A percentile compares a stretch with the other conserved stretches of the same genome.
These are phyloP conservation scores for Trichosurus vulpecula DNA, from an alignment of 2,797 vertebrate species.

Conservation along the genomic window DNA sequence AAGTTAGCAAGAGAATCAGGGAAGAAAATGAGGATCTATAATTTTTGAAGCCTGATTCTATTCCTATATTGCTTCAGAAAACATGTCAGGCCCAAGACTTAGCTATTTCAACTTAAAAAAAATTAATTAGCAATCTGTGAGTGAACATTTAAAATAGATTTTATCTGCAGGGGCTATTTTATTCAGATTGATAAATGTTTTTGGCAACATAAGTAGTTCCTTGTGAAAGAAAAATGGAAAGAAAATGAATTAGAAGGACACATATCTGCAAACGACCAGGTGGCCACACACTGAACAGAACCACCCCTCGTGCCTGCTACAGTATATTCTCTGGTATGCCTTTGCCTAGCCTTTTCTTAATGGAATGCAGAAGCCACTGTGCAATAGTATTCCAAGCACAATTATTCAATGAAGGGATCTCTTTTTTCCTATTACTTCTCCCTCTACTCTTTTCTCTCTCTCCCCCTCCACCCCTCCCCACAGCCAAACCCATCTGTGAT, in stretches of 20 bases:
- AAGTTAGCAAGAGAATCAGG: background rate
- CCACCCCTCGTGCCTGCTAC: background rate
- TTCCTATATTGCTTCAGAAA: background rate
- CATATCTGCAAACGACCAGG: rapidly evolving
- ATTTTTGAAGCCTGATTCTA: background rate
- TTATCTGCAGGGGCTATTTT: background rate
- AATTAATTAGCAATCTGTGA: background rate
- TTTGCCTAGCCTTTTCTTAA: background rate
- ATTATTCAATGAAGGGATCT: conserved; percentile 50
- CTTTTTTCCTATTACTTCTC: background rate
- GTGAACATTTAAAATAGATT: background rate
- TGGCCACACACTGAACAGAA: background rate
- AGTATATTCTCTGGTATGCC: background rate
- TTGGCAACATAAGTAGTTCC: background rate
- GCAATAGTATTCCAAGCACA: background rate
- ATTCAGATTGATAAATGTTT: background rate
- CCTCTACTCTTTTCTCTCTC: conserved; percentile 43
- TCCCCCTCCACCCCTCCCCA: conserved; percentile 46
- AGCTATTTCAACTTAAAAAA: background rate
- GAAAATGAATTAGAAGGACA: background rate
- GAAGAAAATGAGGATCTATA: background rate
- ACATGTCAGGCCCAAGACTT: background rate
- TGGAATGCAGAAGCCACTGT: conserved; percentile 42
- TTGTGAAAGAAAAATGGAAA: background rate
- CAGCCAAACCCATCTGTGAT: conserved; percentile 11